These are phyloP conservation scores for Marisa cornuarietis DNA, from an alignment of 1,140 invertebrate genomes.

Conservation along the genomic window DNA sequence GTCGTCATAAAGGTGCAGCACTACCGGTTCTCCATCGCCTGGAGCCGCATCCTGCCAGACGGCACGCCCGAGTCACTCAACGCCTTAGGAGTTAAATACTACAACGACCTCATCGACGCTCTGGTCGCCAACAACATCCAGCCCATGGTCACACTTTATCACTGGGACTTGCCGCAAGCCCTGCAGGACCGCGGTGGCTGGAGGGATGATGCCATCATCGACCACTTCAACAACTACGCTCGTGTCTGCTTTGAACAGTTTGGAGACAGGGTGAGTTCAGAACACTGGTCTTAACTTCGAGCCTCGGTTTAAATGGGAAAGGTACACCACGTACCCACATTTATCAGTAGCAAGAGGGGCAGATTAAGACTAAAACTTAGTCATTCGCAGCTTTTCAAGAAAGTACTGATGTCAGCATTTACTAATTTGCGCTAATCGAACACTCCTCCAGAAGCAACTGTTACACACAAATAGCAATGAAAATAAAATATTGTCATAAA, in stretches of 20 bases:
- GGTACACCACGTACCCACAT: no score
- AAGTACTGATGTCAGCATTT: no score
- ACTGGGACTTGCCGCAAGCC: constrained; percentile 67
- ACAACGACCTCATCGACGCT: constrained; percentile 49
- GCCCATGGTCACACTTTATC: constrained; percentile 69
- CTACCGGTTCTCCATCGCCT: constrained; percentile 60
- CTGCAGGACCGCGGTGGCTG: constrained; percentile 68
- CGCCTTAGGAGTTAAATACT: constrained; percentile 38
- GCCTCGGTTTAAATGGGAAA: no score
- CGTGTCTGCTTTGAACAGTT: constrained; percentile 60
- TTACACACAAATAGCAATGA: no score
- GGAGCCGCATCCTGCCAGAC: constrained; percentile 55
- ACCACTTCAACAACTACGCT: constrained; percentile 69
- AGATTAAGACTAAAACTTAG: no score
- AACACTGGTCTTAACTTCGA: no score
- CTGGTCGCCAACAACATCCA: constrained; percentile 34
- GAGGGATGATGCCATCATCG: constrained; percentile 67
- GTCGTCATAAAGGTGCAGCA: constrained; percentile 46
- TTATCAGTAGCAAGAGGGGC: no score
- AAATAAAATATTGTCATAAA: no score
- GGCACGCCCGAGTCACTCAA: constrained; percentile 37
- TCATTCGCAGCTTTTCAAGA: no score
- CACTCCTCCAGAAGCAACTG: no score
- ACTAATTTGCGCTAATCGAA: no score
- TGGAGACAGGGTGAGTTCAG: constrained; percentile 52